phyloP scores from a whole-genome alignment of 2,888 invertebrate species.

The Auanema sp. region DNA sequence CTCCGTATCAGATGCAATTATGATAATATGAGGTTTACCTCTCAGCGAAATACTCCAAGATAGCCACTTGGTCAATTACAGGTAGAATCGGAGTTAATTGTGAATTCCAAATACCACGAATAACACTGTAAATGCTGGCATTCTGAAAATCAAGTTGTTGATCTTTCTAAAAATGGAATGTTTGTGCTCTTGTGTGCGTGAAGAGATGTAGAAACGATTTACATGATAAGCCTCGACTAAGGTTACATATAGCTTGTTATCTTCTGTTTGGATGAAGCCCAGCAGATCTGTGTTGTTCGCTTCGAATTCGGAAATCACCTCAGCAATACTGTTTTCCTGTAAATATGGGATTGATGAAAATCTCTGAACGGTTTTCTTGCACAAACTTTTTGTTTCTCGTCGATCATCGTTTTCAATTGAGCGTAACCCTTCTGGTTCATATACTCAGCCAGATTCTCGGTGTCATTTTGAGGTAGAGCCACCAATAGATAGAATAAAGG shows the following conservation, averaged over 20 bases:
- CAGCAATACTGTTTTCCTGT: slow-evolving; percentile 7
- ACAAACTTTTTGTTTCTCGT: slow-evolving; percentile 24
- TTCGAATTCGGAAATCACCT: slow-evolving; percentile 17
- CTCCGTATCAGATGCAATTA: slow-evolving; percentile 4
- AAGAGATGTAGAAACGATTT: slow-evolving; percentile 17
- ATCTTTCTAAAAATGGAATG: not conserved
- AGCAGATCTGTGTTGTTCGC: slow-evolving; percentile 18
- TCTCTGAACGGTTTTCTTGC: not conserved
- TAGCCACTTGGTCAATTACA: slow-evolving; percentile 39
- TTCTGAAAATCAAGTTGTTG: slow-evolving; percentile 25
- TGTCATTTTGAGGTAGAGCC: slow-evolving; percentile 31
- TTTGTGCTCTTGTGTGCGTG: not conserved
- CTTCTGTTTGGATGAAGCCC: not conserved
- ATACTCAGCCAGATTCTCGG: slow-evolving; percentile 24
- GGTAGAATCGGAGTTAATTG: slow-evolving; percentile 37
- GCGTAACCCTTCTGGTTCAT: slow-evolving; percentile 33
- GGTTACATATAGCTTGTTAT: slow-evolving; percentile 23
- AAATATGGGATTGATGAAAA: slow-evolving; percentile 5
- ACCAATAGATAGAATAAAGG: slow-evolving; percentile 34
- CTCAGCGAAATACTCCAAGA: slow-evolving; percentile 40
- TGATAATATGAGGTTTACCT: slow-evolving; percentile 17
- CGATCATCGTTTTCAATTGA: slow-evolving; percentile 34
- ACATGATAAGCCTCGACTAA: slow-evolving; percentile 40
- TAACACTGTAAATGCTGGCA: slow-evolving; percentile 40
- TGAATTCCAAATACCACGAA: slow-evolving; percentile 37